Evolutionary conservation across 2,797 vertebrate genomes (phyloP).

Genomic region (Bufotes viridis): DNA sequence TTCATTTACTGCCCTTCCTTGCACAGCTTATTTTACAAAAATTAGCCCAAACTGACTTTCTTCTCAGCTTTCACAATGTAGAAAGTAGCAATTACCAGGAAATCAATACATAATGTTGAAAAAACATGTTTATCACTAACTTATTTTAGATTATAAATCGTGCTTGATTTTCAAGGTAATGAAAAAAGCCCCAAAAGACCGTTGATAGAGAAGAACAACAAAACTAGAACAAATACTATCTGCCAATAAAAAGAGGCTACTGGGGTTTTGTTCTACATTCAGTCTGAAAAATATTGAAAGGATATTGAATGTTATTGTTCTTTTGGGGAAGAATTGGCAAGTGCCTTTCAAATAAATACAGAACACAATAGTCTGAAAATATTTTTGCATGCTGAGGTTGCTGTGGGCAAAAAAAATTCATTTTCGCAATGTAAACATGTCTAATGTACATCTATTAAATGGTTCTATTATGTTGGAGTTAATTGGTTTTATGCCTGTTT

Average conservation of each 20-base stretch:
- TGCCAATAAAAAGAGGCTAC: slow-evolving; percentile 56
- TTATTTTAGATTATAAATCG: slow-evolving; percentile 55
- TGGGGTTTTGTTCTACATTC: slow-evolving; percentile 52
- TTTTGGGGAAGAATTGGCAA: slow-evolving; percentile 59
- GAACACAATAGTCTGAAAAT: slow-evolving; percentile 48
- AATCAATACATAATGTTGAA: slow-evolving; percentile 40
- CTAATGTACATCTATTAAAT: slow-evolving; percentile 40
- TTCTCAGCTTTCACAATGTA: not conserved
- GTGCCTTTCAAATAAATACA: slow-evolving; percentile 52
- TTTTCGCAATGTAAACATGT: slow-evolving; percentile 34
- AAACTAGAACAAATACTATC: slow-evolving; percentile 54
- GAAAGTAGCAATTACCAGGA: slow-evolving; percentile 27
- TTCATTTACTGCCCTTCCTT: not conserved
- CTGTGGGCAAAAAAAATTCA: slow-evolving; percentile 40
- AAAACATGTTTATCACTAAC: slow-evolving; percentile 48
- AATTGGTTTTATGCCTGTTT: slow-evolving; percentile 42
- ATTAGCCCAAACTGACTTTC: not conserved
- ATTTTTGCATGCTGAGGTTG: slow-evolving; percentile 50
- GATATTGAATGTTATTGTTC: slow-evolving; percentile 61
- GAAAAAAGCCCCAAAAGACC: slow-evolving; percentile 55
- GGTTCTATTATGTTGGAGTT: slow-evolving; percentile 44
- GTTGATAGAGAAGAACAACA: slow-evolving; percentile 48
- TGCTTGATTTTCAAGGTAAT: slow-evolving; percentile 54
- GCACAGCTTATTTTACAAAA: not conserved
- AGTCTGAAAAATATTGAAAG: slow-evolving; percentile 60